These are phyloP conservation scores for Pseudococcus jackbeardsleyi DNA, from an alignment of 2,888 invertebrate genomes.

Conservation along the genomic window DNA sequence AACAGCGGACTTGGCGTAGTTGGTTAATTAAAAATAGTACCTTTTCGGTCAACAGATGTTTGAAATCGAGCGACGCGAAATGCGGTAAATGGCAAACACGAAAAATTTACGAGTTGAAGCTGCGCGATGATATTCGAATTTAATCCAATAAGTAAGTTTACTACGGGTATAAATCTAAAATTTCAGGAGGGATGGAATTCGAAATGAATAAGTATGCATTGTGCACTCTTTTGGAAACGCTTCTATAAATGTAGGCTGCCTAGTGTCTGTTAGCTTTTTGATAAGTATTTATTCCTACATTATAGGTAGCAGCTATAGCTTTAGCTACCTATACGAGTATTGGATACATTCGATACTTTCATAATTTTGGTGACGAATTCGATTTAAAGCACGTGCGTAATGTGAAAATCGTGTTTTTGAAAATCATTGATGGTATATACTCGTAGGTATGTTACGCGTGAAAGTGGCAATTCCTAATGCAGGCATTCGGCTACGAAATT, in stretches of 20 bases:
- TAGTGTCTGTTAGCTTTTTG: no score
- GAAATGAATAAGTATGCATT: background rate
- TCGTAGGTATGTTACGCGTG: no score
- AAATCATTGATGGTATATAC: background rate
- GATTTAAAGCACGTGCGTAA: background rate
- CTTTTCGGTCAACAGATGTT: background rate
- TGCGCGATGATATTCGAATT: background rate
- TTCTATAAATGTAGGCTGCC: background rate
- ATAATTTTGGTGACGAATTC: background rate
- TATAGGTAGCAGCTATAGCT: no score
- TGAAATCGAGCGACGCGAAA: background rate
- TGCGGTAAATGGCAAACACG: background rate
- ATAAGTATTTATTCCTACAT: no score
- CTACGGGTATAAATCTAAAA: no score
- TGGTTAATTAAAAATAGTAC: background rate
- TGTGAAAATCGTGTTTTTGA: constrained; percentile 9
- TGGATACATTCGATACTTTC: no score
- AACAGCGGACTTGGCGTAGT: background rate
- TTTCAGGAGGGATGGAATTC: no score
- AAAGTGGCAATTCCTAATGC: no score
- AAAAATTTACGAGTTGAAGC: background rate
- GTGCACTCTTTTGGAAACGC: background rate
- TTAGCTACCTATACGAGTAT: no score
- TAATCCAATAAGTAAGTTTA: background rate
- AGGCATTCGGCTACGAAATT: no score